A percentile compares a stretch with the other conserved stretches of the same genome.
phyloP scores from a whole-genome alignment of 2,797 vertebrate species.

The Hybognathus amarus region DNA sequence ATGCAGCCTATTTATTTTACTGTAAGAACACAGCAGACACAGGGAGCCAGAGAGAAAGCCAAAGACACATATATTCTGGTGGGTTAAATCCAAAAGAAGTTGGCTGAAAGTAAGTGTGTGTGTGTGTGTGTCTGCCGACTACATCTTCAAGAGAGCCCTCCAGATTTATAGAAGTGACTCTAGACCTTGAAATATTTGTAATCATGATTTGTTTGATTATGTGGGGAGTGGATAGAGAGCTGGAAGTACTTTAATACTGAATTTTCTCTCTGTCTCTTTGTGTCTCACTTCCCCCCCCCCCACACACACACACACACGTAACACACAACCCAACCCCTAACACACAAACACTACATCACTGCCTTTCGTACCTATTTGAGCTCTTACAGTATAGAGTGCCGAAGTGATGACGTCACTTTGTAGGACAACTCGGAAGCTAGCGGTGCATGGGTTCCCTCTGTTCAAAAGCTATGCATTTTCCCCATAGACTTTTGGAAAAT shows the following conservation, averaged over 20 bases:
- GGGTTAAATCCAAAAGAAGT: constrained; percentile 55
- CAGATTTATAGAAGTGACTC: constrained; percentile 65
- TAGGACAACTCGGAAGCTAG: too few relatives aligned
- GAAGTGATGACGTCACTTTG: too few relatives aligned
- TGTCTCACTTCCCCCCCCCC: background rate
- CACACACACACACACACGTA: too few relatives aligned
- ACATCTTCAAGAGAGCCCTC: constrained; percentile 44
- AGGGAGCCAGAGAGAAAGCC: constrained; percentile 33
- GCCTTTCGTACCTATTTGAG: background rate
- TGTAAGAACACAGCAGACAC: constrained; percentile 68
- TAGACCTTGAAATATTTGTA: constrained; percentile 60
- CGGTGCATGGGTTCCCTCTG: too few relatives aligned
- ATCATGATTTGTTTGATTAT: constrained; percentile 72
- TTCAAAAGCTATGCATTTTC: too few relatives aligned
- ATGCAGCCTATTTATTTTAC: constrained; percentile 80
- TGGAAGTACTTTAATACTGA: constrained; percentile 60
- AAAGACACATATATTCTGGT: constrained; percentile 53
- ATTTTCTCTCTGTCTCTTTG: constrained; percentile 24
- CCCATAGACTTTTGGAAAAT: too few relatives aligned
- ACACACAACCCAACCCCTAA: background rate
- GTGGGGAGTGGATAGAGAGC: constrained; percentile 51
- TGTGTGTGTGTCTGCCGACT: background rate
- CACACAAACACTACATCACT: constrained; percentile 7
- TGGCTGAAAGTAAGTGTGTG: constrained; percentile 19
- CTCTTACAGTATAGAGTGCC: background rate